Evolutionary conservation across 2,888 invertebrate species (phyloP), one percentile per base, ranked within the genome.

Genomic region (Leptothorax acervorum): DNA sequence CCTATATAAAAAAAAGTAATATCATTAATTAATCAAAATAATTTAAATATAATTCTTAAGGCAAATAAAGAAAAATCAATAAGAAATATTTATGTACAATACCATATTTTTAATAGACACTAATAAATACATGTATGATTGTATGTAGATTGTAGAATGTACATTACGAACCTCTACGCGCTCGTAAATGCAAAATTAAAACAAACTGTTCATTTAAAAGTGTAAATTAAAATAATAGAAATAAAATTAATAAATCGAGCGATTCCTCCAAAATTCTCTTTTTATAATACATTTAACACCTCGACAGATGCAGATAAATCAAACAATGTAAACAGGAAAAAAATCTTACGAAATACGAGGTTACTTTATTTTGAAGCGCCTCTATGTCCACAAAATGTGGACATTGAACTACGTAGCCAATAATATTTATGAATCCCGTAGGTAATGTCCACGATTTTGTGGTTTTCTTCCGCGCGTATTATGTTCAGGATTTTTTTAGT

Each of bases 31-130:
- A 68, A 4, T 68, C 18, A 68, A 48, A 35, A 11, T 66, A 23
- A 76, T 66, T 66, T 62, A 23, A 60, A 53, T 53, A 65, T 39
- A 31, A 51, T 63, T 23, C 2, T 23, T 63, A 39, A 23, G 39
- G 6, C 9, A 18, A n/a, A 51, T 53, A 53, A 35, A 70, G 12
- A 53, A 70, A 60, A 28, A 60, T 2, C 57, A 57, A 42, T n/a
- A 53, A 39, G 9, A 15, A 3, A 28, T 28, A 35, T 66, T 28
- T 31, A 45, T 18, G 9, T 8, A 2, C 12, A 9, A 9, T 18
- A 68, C 2, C 8, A 51, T 48, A 51, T 48, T 51, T 48, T 68
- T 18, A 18, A 23, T 48, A 31, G 5, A 68, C 28, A 11, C 15
- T 28, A 31, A 48, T 18, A 68, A 51, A 23, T 66, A 45, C 6